Conservation (phyloP, 2,113 vertebrate species). For the Sylvia atricapilla region DNA sequence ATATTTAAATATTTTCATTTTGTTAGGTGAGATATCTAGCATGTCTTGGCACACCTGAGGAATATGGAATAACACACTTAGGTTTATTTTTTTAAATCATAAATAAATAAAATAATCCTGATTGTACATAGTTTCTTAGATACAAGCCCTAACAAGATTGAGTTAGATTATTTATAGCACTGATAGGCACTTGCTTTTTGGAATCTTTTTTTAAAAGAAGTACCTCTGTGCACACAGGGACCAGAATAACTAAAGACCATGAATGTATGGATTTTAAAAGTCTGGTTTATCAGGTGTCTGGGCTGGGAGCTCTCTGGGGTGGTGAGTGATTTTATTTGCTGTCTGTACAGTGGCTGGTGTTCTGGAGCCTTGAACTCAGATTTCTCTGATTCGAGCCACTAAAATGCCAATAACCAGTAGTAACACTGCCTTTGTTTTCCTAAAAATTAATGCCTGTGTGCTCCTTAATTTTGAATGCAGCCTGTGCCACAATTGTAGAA, state of each 20-base stretch:
- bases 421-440: not conserved
- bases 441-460: not conserved
- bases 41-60: not conserved
- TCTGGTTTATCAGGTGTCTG: not conserved
- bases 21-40: not conserved
- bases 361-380: not conserved
- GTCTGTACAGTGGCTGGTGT: not conserved
- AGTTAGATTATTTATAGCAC: not conserved
- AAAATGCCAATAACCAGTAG: not conserved
- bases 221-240: not conserved
- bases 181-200: not conserved
- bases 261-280: not conserved
- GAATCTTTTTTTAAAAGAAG: not conserved
- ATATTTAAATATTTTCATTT: not conserved
- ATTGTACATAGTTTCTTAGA: not conserved
- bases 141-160: not conserved
- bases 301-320: not conserved
- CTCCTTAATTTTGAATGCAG: not conserved
- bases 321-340: not conserved
- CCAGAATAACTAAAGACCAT: not conserved
- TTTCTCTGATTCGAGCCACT: not conserved
- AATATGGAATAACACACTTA: not conserved
- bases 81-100: not conserved
- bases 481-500: not conserved
- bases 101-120: not conserved